These are phyloP conservation scores for Hyles euphorbiae DNA, from an alignment of 1,140 invertebrate species.

Conservation along the genomic window DNA sequence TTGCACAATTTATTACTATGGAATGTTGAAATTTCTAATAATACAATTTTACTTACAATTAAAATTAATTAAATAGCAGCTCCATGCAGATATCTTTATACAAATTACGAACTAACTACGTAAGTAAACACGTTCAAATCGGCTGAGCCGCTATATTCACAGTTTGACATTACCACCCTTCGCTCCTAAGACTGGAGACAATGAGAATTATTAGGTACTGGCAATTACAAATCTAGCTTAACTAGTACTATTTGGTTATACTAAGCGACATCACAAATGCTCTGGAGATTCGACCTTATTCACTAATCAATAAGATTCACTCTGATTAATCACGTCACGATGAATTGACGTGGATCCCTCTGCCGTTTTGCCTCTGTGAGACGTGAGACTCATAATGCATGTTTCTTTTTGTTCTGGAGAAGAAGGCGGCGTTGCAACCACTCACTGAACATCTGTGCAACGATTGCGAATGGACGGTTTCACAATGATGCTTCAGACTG, in stretches of 20 bases:
- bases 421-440: slow-evolving; percentile 84
- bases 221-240: slow-evolving; percentile 20
- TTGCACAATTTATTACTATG: slow-evolving; percentile 67
- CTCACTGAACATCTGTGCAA: slow-evolving; percentile 81
- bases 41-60: slow-evolving; percentile 2
- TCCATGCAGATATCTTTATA: slow-evolving; percentile 4
- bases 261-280: slow-evolving; percentile 62
- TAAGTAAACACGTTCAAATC: not conserved
- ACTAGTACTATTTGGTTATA: slow-evolving; percentile 42
- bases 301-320: slow-evolving; percentile 19
- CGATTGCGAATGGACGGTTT: slow-evolving; percentile 78
- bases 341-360: slow-evolving; percentile 35
- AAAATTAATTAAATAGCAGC: slow-evolving; percentile 4
- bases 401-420: slow-evolving; percentile 82
- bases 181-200: not conserved
- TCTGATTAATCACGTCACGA: slow-evolving; percentile 43
- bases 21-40: slow-evolving; percentile 45
- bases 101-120: not conserved
- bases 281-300: slow-evolving; percentile 39
- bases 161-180: not conserved
- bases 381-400: slow-evolving; percentile 78
- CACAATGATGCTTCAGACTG: slow-evolving; percentile 80
- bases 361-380: slow-evolving; percentile 53
- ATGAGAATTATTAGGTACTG: slow-evolving; percentile 58
- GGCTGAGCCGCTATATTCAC: slow-evolving; percentile 11